Conservation (phyloP, 2,113 vertebrate species). For the Talpa occidentalis region DNA sequence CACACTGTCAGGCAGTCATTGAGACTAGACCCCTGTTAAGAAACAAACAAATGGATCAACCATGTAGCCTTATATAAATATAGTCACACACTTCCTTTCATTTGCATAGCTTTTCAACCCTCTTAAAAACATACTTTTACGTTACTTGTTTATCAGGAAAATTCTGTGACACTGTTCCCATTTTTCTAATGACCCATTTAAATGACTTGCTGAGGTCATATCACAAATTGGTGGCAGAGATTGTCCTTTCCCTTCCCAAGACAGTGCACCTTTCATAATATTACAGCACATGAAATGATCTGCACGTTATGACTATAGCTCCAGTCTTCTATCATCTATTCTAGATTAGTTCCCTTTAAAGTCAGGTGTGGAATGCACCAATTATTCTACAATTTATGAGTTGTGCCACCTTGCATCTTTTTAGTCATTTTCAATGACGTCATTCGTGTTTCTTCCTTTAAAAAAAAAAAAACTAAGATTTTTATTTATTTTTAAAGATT, state of each 20-base stretch:
- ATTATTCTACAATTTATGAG: background rate
- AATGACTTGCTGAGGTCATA: background rate
- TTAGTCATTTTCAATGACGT: background rate
- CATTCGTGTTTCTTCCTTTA: background rate
- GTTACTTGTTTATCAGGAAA: background rate
- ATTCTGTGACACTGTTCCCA: background rate
- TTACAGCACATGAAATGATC: background rate
- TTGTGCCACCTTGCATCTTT: background rate
- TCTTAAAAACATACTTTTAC: background rate
- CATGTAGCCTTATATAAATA: background rate
- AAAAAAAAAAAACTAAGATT: too few species aligned
- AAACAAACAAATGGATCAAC: background rate
- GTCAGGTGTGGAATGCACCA: background rate
- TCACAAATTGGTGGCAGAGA: background rate
- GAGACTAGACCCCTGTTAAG: slow-evolving; percentile 60
- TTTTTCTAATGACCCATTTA: background rate
- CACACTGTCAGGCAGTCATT: background rate
- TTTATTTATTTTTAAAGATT: too few species aligned
- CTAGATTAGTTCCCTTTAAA: background rate
- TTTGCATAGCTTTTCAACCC: background rate
- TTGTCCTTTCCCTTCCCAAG: background rate
- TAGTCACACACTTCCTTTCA: background rate
- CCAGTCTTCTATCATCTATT: background rate
- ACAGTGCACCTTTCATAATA: background rate
- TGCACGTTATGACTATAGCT: background rate